These are phyloP conservation scores for Polia nebulosa DNA, from an alignment of 2,888 invertebrate species.

Conservation along the genomic window DNA sequence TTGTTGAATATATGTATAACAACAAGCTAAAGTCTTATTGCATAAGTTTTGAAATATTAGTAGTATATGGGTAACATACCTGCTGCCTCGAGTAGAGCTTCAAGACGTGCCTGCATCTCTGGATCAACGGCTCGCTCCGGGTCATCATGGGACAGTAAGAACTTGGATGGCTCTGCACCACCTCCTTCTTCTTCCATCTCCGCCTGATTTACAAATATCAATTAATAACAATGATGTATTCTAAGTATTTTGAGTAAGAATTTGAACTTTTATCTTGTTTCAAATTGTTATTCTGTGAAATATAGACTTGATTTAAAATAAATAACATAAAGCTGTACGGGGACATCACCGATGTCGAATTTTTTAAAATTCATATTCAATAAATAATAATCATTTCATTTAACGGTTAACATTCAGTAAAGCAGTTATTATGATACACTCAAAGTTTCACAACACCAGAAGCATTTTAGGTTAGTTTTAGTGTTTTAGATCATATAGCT, in stretches of 20 bases:
- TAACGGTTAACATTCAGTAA: slow-evolving; percentile 48
- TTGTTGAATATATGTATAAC: not conserved
- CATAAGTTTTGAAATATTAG: slow-evolving; percentile 8
- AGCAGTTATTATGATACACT: slow-evolving; percentile 59
- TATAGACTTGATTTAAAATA: slow-evolving; percentile 14
- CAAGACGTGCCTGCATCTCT: slow-evolving; percentile 97
- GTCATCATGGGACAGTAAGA: slow-evolving; percentile 90
- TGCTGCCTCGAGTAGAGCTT: slow-evolving; percentile 98
- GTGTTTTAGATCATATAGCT: slow-evolving; percentile 50
- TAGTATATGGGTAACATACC: slow-evolving; percentile 80
- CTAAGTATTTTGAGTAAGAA: not conserved
- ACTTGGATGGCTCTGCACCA: slow-evolving; percentile 87
- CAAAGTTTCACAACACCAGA: slow-evolving; percentile 56
- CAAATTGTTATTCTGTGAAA: slow-evolving; percentile 6
- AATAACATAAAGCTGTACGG: slow-evolving; percentile 14
- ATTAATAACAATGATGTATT: not conserved
- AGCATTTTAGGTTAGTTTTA: slow-evolving; percentile 65
- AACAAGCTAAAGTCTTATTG: not conserved
- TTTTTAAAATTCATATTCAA: slow-evolving; percentile 29
- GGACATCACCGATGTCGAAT: slow-evolving; percentile 4
- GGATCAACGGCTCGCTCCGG: slow-evolving; percentile 94
- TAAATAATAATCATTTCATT: slow-evolving; percentile 42
- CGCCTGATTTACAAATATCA: slow-evolving; percentile 77
- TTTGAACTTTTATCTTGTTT: not conserved
- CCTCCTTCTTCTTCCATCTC: slow-evolving; percentile 90